Conservation (phyloP, 2,113 vertebrate species). For the Fregetta grallaria region DNA sequence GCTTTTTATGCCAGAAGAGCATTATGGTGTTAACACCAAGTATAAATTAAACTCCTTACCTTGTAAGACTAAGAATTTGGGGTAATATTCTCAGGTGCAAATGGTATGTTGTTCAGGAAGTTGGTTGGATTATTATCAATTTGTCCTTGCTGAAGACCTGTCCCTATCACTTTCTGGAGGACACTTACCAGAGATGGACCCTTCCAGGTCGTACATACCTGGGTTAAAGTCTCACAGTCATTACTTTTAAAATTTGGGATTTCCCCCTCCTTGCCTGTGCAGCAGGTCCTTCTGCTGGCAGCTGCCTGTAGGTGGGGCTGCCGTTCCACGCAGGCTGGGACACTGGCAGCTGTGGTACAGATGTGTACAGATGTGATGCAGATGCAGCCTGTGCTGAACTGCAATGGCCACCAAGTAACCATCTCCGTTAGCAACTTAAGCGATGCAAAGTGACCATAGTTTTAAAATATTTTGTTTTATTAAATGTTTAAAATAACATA, state of each 20-base stretch:
- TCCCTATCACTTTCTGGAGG: background rate
- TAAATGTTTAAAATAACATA: constrained; percentile 67
- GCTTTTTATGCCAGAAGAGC: background rate
- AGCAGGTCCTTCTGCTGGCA: background rate
- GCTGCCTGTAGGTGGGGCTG: constrained; percentile 7
- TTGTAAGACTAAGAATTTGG: background rate
- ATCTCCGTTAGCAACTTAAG: background rate
- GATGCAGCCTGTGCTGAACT: background rate
- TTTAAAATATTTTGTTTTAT: constrained; percentile 70
- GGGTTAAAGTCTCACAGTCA: background rate
- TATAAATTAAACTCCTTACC: background rate
- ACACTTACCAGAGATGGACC: background rate
- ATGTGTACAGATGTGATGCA: background rate
- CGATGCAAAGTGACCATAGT: background rate
- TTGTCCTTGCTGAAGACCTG: background rate
- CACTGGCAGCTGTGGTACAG: background rate
- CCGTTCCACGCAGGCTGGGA: background rate
- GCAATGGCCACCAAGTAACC: background rate
- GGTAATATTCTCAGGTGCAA: background rate
- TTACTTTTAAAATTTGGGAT: background rate
- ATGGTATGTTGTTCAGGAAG: background rate
- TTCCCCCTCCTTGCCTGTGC: background rate
- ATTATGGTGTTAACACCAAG: background rate
- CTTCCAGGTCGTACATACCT: background rate
- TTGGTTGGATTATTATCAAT: background rate